These are phyloP conservation scores for Sibirionetta formosa DNA, from an alignment of 2,797 vertebrate genomes.

Conservation along the genomic window DNA sequence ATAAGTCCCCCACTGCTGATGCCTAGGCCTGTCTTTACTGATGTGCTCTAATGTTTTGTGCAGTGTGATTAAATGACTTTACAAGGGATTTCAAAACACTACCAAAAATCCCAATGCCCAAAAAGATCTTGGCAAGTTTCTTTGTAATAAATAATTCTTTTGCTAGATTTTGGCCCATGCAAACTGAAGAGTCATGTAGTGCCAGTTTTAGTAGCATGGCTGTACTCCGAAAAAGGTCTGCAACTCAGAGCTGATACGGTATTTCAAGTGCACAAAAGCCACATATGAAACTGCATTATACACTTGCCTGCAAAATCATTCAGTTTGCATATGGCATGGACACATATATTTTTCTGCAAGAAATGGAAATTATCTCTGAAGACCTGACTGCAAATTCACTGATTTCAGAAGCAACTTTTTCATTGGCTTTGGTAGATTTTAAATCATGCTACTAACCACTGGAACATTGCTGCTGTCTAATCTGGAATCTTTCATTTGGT, in stretches of 20 bases:
- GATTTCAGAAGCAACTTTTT: neutral
- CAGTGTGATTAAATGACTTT: neutral
- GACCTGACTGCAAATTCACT: neutral
- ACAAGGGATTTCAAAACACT: conserved; percentile 18
- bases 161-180: neutral
- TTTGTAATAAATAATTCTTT: conserved; percentile 25
- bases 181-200: neutral
- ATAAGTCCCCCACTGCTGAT: neutral
- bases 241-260: neutral
- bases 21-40: neutral
- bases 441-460: neutral
- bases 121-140: neutral
- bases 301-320: conserved; percentile 30
- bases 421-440: accelerated
- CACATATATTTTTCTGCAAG: neutral
- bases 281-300: neutral
- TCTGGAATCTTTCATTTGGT: neutral
- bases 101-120: neutral
- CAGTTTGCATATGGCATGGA: neutral
- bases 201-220: neutral
- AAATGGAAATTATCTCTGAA: neutral
- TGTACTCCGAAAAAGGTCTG: neutral
- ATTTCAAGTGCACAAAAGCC: neutral
- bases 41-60: neutral
- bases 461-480: neutral